Base-by-base conservation (phyloP, 2,113 vertebrate genomes). In the Zosterops pallidus region DNA sequence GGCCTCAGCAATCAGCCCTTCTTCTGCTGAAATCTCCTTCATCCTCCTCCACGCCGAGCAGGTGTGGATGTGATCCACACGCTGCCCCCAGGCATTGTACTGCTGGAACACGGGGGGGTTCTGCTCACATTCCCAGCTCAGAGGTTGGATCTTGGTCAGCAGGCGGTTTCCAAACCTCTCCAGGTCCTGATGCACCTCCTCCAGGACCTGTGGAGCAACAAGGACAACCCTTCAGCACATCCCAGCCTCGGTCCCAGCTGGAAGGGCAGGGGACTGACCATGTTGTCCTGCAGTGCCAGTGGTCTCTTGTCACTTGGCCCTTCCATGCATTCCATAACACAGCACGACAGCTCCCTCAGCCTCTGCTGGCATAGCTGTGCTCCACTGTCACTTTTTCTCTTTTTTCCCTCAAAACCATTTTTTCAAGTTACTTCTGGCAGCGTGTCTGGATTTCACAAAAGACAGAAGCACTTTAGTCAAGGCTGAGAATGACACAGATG, bases 61-160 rank as follows among this genome's bases (percentile, higher is more conserved):
- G 78, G 98, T 98, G 86, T 97, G 16, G 13, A 99, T 98, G 65
- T 72, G 96, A 96, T 99, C 98, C 55, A 98, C 93, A 9, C 98
- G 95, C 33, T 5, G 80, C 6, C 98, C 98, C 98, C 98, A 98
- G 8, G 98, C 96, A 46, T 98, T 94, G 21, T 97, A 98, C 47
- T 97, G 98, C 80, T 56, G 95, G 84, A 99, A 89, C 12, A 72
- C 92, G 0, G 98, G 98, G 9, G 97, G 98, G 44, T 94, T 97
- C 56, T 97, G 80, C 93, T 99, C 98, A 55, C 98, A 98, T 47
- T 98, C 98, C 56, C 98, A 88, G 9, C 98, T 98, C 89, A 98
- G 96, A 2, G 53, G 56, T 15, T 97, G 95, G 55, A 98, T 94
- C 93, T 98, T 71, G 14, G 72, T 94, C 11, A 94, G 92, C 62